Conservation (phyloP, 2,888 invertebrate genomes). For the Dryadula phaetusa region DNA sequence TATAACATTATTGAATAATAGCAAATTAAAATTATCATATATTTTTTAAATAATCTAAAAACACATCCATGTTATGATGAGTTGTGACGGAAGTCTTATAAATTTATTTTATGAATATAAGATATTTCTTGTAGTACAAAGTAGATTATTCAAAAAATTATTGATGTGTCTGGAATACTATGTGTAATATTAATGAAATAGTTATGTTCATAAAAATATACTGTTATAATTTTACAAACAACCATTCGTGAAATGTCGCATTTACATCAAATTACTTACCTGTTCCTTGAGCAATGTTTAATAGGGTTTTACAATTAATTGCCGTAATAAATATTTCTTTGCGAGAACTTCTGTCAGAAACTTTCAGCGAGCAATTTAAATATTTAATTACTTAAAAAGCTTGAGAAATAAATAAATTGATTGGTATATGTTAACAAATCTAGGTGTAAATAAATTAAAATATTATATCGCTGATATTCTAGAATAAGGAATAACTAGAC, state of each 20-base stretch:
- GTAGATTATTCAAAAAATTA: background rate
- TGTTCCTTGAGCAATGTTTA: slow-evolving; percentile 37
- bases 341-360: slow-evolving; percentile 27
- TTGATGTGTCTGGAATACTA: background rate
- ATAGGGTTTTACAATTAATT: slow-evolving; percentile 25
- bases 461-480: background rate
- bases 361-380: slow-evolving; percentile 26
- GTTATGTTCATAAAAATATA: slow-evolving; percentile 19
- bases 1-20: background rate
- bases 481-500: background rate
- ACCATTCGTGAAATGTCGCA: slow-evolving; percentile 64
- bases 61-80: background rate
- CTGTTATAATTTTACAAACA: slow-evolving; percentile 21
- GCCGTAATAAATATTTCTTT: slow-evolving; percentile 28
- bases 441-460: background rate
- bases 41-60: background rate
- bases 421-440: background rate
- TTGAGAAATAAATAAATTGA: background rate
- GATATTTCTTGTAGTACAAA: background rate
- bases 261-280: slow-evolving; percentile 59
- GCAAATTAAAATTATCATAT: background rate
- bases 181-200: slow-evolving; percentile 8
- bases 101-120: background rate
- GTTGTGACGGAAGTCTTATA: background rate
- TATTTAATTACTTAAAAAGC: slow-evolving; percentile 2